These are phyloP conservation scores for Sitta europaea DNA, from an alignment of 2,113 vertebrate genomes.

Conservation along the genomic window DNA sequence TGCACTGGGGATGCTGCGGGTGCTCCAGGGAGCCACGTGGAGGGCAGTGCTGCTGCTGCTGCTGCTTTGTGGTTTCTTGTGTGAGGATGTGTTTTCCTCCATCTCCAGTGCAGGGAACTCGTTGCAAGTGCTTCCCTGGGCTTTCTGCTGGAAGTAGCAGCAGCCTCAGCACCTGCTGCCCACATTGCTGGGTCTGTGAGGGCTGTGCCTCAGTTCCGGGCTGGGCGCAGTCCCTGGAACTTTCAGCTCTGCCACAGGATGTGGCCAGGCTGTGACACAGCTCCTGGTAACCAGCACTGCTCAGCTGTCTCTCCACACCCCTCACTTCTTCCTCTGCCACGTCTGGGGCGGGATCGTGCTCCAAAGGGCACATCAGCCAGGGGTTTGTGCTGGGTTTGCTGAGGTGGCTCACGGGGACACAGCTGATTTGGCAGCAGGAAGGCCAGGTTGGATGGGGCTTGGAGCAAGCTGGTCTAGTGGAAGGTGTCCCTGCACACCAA, in stretches of 20 bases:
- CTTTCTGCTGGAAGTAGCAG: neutral
- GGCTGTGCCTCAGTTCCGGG: fast-evolving
- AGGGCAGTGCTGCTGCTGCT: neutral
- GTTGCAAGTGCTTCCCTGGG: neutral
- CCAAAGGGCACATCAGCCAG: neutral
- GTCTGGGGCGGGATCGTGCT: neutral
- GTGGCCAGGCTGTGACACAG: slow-evolving; percentile 43
- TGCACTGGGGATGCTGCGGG: fast-evolving
- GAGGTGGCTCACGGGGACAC: fast-evolving
- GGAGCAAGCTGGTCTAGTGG: neutral
- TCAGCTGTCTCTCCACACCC: neutral
- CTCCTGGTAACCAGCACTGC: neutral
- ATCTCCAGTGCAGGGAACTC: neutral
- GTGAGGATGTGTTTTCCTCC: neutral
- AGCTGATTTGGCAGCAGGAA: neutral
- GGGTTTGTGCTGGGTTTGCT: neutral
- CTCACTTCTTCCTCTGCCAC: neutral
- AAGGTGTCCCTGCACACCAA: neutral
- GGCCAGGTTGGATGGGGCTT: neutral
- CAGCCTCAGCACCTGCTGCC: neutral
- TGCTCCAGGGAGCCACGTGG: fast-evolving
- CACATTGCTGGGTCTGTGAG: neutral
- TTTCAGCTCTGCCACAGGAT: slow-evolving; percentile 15
- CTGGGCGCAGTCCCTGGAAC: neutral
- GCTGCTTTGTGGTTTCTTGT: neutral